Evolutionary conservation across 2,888 invertebrate genomes (phyloP), one percentile per base, ranked within the genome.

Genomic region (Drosophila percnosoma): DNA sequence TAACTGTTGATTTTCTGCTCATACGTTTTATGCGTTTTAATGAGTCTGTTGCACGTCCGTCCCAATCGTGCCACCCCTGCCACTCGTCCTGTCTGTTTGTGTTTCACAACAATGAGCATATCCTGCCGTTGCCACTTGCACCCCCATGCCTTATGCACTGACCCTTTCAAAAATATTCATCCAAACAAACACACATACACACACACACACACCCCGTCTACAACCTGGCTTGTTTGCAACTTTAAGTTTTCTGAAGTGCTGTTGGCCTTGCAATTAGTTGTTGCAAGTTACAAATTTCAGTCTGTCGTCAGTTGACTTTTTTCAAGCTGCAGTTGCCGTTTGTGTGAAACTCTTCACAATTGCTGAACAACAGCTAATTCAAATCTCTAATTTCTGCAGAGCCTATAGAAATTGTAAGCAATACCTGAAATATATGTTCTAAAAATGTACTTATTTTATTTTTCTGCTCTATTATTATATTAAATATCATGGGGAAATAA

Each of bases 241-340:
- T 24, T 84, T 74, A 86, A 76, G 67, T 74, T 70, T 78, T 78
- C 83, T 82, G 74, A 86, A 89, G 86, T 48, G 76, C 71, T 76
- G 69, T 79, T 88, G 90, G 79, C 90, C 90, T 88, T 90, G 89
- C 90, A 85, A 85, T 90, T 85, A 90, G 90, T 83, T 84, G 42
- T 42, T 15, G 45, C 21, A 24, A 8, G 24, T 24, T 45, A 7
- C 21, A 4, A 15, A 13, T 45, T 21, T 7, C 4, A 15, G 7
- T 45, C 45, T 60, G 53, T 64, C 66, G 68, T 70, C 70, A 72
- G 67, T 57, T 65, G 66, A 51, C 59, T 45, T 21, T n/a, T 48
- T 51, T 45, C 67, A 58, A 40, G 57, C 80, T 61, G 52, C 66
- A 42, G 55, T 52, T 64, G 58, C 57, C 48, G 55, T 64, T 59